phyloP scores from a whole-genome alignment of 2,797 vertebrate species.

The Catostomus latipinnis region DNA sequence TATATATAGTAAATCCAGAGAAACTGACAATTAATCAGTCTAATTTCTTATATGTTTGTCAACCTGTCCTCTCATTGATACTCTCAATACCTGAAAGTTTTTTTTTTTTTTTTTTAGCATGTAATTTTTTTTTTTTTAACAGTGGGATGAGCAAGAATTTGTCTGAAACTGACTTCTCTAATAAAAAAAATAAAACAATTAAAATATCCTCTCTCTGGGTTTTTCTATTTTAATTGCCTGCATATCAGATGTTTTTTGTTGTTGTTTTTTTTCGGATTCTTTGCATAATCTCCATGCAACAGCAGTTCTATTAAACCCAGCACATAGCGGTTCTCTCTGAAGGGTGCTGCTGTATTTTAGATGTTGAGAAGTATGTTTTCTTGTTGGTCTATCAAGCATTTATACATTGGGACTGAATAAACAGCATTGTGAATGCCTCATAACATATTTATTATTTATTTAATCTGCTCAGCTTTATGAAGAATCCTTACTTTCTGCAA shows the following conservation, averaged over 20 bases:
- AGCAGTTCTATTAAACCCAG: constrained; percentile 60
- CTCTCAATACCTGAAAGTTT: too few relatives aligned
- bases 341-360: constrained; percentile 33
- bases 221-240: constrained; percentile 65
- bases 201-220: constrained; percentile 24
- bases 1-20: too few relatives aligned
- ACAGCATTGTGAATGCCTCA: constrained; percentile 49
- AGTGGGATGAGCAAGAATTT: neutral
- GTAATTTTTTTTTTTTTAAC: neutral
- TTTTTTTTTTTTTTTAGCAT: too few relatives aligned
- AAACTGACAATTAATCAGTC: too few relatives aligned
- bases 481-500: constrained; percentile 51
- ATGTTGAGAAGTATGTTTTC: constrained; percentile 46
- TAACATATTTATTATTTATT: constrained; percentile 35
- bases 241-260: constrained; percentile 63
- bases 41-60: too few relatives aligned
- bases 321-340: constrained; percentile 40
- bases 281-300: constrained; percentile 64
- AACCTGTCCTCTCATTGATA: too few relatives aligned
- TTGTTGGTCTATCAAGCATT: constrained; percentile 25
- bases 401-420: constrained; percentile 55
- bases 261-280: constrained; percentile 43
- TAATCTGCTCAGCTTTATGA: constrained; percentile 21
- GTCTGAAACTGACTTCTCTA: too few relatives aligned
- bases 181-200: neutral